Base-by-base conservation (phyloP, 1,140 invertebrate genomes). In the Halictus rubicundus region DNA sequence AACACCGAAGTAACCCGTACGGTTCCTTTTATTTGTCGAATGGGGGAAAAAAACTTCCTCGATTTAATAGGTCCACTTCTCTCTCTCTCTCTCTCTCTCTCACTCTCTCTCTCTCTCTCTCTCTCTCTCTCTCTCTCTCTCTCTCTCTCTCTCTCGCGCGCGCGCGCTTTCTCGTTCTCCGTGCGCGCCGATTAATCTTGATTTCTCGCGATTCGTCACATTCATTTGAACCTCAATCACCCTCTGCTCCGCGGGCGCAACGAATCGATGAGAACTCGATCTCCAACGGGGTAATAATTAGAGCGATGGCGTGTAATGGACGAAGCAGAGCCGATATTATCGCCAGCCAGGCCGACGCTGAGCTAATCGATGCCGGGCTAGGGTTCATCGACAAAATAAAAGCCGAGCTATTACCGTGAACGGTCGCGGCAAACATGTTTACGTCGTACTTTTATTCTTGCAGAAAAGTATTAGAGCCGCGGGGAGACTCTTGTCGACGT, bases 211-310 rank as follows among this genome's bases (percentile, higher is more conserved):
- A 85, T 77, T 74, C 82, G 68, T 81, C 82, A 60, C 70, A 85
- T 85, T 86, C 83, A 60, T 82, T 86, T 49, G 69, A 78, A 75
- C 74, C 70, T 81, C 77, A 74, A 86, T 82, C 75, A 79, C 59
- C 70, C 59, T 27, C 19, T 57, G 37, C 71, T 59, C 16, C 83
- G 10, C 65, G 14, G 32, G 73, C 32, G 66, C 71, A 63, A 73
- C 65, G 61, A 54, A 80, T 75, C 82, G 76, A 72, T 27, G 32
- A 46, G 69, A 39, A 65, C 76, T 54, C 76, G 82, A 73, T 80
- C n/a, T n/a, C 73, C 68, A 32, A 72, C 72, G 23, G 80, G 70
- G 84, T 80, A 80, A 80, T 84, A 85, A 85, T 85, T 85, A 84
- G 73, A 81, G 60, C 84, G 80, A 82, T 75, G 82, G 81, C 64